phyloP scores from a whole-genome alignment of 2,113 vertebrate genomes.

The Chionomys nivalis region DNA sequence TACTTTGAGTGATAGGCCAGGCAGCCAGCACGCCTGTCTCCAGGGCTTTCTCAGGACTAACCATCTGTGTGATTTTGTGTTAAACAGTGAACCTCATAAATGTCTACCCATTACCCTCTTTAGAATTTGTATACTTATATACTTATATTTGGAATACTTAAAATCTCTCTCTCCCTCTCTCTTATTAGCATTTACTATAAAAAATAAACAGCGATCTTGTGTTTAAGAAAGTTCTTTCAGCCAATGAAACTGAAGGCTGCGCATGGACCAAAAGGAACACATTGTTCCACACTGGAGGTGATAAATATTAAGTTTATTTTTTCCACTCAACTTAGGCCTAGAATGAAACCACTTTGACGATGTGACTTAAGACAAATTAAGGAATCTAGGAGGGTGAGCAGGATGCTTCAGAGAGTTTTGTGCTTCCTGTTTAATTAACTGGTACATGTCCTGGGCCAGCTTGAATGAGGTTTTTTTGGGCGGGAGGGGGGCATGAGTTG shows the following conservation, averaged over 20 bases:
- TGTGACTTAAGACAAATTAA: neutral
- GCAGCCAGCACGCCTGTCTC: neutral
- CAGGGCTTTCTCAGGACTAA: neutral
- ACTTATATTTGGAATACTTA: neutral
- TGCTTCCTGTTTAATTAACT: neutral
- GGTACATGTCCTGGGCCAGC: neutral
- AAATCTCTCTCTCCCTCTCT: neutral
- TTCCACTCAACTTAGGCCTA: neutral
- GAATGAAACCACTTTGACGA: neutral
- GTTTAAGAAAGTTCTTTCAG: conserved; percentile 12
- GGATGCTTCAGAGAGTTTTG: neutral
- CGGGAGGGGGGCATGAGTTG: neutral
- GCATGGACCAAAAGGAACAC: neutral
- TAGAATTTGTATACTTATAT: neutral
- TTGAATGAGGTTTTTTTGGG: neutral
- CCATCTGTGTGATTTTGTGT: neutral
- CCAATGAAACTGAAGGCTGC: neutral
- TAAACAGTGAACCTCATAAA: neutral
- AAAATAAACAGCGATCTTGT: neutral
- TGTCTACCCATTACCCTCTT: neutral
- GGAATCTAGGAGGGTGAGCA: neutral
- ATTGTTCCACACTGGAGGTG: neutral
- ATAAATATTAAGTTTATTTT: neutral
- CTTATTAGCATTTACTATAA: neutral
- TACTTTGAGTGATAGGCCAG: neutral